Evolutionary conservation across 2,113 vertebrate species (phyloP).

Genomic region (Lepus americanus): DNA sequence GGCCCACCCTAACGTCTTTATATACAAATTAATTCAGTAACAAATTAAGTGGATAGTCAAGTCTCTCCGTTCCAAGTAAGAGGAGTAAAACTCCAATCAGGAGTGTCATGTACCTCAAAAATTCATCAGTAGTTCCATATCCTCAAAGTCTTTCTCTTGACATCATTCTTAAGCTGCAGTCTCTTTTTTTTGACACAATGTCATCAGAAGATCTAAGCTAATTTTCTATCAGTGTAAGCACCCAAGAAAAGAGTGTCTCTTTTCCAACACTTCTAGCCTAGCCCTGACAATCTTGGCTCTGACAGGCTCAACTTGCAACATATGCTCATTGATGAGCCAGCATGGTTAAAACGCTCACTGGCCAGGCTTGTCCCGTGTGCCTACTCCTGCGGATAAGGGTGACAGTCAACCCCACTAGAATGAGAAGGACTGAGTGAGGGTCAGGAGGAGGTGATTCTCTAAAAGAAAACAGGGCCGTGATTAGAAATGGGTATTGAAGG

Average conservation of each 20-base stretch:
- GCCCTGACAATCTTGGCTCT: not conserved
- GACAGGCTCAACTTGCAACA: not conserved
- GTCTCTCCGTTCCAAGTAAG: not conserved
- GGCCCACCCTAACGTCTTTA: not conserved
- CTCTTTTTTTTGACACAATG: not conserved
- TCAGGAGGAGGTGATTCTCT: not conserved
- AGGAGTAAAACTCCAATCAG: not conserved
- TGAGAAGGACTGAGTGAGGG: not conserved
- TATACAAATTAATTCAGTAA: slow-evolving; percentile 3
- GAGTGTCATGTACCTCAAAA: not conserved
- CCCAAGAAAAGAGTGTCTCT: not conserved
- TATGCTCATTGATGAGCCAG: not conserved
- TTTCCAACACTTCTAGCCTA: not conserved
- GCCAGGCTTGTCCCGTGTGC: not conserved
- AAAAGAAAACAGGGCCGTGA: not conserved
- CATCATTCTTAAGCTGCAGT: not conserved
- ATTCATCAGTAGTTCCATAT: not conserved
- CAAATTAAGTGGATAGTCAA: not conserved
- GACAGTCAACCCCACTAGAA: not conserved
- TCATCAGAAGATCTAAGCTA: not conserved
- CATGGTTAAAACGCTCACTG: not conserved
- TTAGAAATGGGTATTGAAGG: not conserved
- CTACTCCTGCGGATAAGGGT: not conserved
- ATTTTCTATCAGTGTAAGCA: not conserved
- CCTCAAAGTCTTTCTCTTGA: not conserved